Percentiles rank a stretch among this genome's conserved stretches.
Conservation (phyloP, 2,113 vertebrate species). For the Myotis lucifugus region DNA sequence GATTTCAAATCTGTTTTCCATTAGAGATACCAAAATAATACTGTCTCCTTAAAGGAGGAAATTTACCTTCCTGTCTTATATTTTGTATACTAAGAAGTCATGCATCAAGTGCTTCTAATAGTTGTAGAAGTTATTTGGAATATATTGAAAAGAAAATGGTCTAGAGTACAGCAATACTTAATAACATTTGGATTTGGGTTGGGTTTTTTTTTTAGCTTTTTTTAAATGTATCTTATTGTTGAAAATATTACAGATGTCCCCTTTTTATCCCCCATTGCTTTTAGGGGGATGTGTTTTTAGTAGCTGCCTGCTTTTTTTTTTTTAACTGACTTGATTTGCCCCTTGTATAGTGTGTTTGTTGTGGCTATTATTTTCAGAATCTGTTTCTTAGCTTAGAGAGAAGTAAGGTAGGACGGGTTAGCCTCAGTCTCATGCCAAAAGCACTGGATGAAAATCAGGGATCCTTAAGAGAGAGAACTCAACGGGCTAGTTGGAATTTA, state of each 20-base stretch:
- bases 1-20: slow-evolving; percentile 57
- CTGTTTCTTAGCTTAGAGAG: background rate
- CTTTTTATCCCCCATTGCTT: no score
- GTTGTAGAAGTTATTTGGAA: background rate
- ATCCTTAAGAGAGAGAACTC: background rate
- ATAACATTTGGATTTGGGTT: background rate
- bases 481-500: background rate
- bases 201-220: background rate
- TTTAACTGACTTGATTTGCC: background rate
- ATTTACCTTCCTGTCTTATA: slow-evolving; percentile 12
- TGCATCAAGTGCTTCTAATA: background rate
- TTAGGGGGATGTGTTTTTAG: background rate
- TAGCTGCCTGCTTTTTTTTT: background rate
- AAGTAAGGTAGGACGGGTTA: background rate
- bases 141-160: slow-evolving; percentile 28
- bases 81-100: slow-evolving; percentile 40
- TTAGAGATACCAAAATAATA: slow-evolving; percentile 55
- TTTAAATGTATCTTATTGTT: no score
- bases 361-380: background rate
- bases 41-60: slow-evolving; percentile 18
- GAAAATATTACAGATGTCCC: no score
- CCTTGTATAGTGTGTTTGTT: background rate
- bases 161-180: background rate
- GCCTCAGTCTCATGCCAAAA: background rate
- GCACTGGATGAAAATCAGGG: background rate